Base-by-base conservation (phyloP, 2,797 vertebrate genomes). In the Epinephelus malabaricus region DNA sequence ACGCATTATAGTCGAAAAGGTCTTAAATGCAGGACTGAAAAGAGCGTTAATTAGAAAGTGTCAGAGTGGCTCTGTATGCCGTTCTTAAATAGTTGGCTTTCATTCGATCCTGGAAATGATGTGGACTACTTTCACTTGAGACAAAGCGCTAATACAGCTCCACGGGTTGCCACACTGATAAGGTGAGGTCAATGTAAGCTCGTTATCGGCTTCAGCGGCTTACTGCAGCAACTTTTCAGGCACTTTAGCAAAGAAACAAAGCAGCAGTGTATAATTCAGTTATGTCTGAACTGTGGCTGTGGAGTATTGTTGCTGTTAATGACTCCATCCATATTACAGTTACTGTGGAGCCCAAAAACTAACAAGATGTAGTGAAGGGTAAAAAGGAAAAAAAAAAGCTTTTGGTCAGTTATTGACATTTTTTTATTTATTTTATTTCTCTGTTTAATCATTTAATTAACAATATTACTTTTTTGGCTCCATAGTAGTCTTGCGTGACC, bases 151-250 rank as follows among this genome's bases (percentile, higher is more conserved):
- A 82, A 87, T 74, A 71, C 45, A 67, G 81, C 86, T 79, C 72
- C 69, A 58, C 27, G 75, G 87, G 86, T 85, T 85, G 83, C 81
- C 84, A 80, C 75, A 45, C 84, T 91, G 92, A 93, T 92, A 87
- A 87, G 85, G 78, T 87, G 86, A 90, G 93, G 91, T 93, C 90
- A 92, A 55, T 65, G 81, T 68, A 66, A 81, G 71, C 87, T 79
- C 50, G 25, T 89, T 93, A 89, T 94, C 69, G 70, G 92, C 92
- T 92, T 87, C 81, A 92, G 77, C 91, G 86, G 85, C 87, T 89
- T 86, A 75, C 81, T 87, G 83, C 86, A 63, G 76, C 56, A 78
- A 68, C 79, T 80, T 86, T 78, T 13, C 4, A 64, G 90, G 88
- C 85, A 85, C 83, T 83, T 85, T 30, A 78, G 64, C 50, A 55